Evolutionary conservation across 2,888 invertebrate species (phyloP), one percentile per base, ranked within the genome.

Genomic region (Aporophyla lueneburgensis): DNA sequence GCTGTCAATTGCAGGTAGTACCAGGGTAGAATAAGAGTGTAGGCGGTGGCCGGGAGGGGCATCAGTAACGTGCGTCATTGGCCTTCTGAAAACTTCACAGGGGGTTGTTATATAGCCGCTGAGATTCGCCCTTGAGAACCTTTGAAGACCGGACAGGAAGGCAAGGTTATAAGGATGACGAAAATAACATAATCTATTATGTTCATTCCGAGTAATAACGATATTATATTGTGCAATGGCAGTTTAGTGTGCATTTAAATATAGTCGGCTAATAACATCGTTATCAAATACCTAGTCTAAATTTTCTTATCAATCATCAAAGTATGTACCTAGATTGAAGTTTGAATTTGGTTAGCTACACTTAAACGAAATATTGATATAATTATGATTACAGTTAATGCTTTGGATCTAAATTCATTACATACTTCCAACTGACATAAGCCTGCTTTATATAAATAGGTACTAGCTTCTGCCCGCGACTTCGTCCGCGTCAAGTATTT

Each of bases 1-100:
- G 88, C 89, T 92, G 94, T 93, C 93, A 86, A 87, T 71, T 86
- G 87, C 94, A 93, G 89, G 78, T 70, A 83, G 78, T 91, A 94
- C 92, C 87, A 93, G 93, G 92, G 80, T 76, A 85, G 75, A 86
- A 94, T 89, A 79, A 89, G 70, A 71, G 78, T 68, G 78, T 85
- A 84, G 84, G 80, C 76, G 85, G 88, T 85, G 83, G 82, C 76
- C 73, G 80, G 74, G 89, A 75, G 74, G 66, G 83, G 62, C 79
- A 76, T 65, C 40, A 59, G 72, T 66, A 24, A 71, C 68, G 81
- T 92, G 91, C 93, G 93, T 93, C 93, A 92, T 80, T 85, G 81
- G 84, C 87, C 85, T 88, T 86, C 81, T 81, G 43, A 69, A 43
- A 76, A 68, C 81, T 69, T 85, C 83, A 76, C 76, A 76, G 84